These are phyloP conservation scores for Ectobius pallidus DNA, from an alignment of 2,888 invertebrate species.

Conservation along the genomic window DNA sequence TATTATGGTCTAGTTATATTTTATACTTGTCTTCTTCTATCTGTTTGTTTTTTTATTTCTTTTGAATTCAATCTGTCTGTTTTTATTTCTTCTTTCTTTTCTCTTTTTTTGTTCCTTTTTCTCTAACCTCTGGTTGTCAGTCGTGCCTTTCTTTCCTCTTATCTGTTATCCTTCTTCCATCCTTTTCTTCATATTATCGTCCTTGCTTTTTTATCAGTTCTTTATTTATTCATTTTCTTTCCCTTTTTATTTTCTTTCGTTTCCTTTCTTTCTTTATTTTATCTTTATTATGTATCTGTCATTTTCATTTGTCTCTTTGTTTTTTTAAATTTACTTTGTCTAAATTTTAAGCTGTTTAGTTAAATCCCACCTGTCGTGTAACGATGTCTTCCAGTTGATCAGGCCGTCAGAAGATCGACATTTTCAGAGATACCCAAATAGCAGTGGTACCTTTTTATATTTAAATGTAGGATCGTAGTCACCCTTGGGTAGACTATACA, in stretches of 20 bases:
- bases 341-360: too few species aligned
- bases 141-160: neutral
- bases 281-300: neutral
- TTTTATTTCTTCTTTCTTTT: neutral
- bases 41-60: neutral
- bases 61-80: neutral
- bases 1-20: neutral
- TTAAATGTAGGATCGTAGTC: too few species aligned
- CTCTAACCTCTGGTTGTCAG: neutral
- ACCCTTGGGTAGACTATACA: too few species aligned
- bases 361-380: too few species aligned
- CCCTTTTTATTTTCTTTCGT: neutral
- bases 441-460: too few species aligned
- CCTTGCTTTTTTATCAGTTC: neutral
- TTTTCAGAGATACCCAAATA: too few species aligned
- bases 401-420: too few species aligned
- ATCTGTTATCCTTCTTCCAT: neutral
- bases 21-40: neutral
- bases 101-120: neutral
- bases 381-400: too few species aligned
- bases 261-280: neutral
- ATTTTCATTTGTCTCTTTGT: neutral
- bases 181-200: neutral
- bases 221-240: neutral
- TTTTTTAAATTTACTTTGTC: neutral